Base-by-base conservation (phyloP, 2,888 invertebrate genomes). In the Pheosia tremula region DNA sequence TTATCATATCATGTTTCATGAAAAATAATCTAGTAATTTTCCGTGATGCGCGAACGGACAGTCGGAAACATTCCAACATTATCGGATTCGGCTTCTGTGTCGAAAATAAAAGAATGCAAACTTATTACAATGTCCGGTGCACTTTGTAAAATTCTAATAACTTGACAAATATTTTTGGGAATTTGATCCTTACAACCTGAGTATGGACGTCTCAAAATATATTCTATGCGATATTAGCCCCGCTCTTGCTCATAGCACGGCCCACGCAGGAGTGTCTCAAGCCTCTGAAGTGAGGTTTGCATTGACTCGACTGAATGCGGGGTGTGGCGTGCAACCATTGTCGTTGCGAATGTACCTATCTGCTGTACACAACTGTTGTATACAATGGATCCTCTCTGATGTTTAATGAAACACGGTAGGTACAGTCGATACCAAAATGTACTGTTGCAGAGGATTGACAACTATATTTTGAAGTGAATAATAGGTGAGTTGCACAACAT, bases 281-380 rank as follows among this genome's bases (percentile, higher is more conserved):
- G 57, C n/a, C 24, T 36, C n/a, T n/a, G 37, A 37, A 49, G 56
- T 55, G 39, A n/a, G 39, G 39, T 36, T 53, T 37, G 53, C 53
- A 37, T 53, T n/a, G 55, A 5, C n/a, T 10, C 38, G 39, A 6
- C 55, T 55, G 55, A 55, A 55, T 55, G 39, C 55, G 39, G 37
- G 55, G 55, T 39, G 55, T n/a, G 38, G 39, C 55, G 39, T 13
- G 37, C 53, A 36, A 24, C 53, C 53, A 55, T 55, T 55, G 55
- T 55, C 55, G 39, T 55, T 55, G 55, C 39, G 37, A 55, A 55
- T 55, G 13, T 53, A 50, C 11, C 55, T 8, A 8, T 3, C 24
- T 24, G 24, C 24, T 24, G 2, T 24, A 24, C 24, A 24, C 24
- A 24, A 24, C 24, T 24, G 24, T 24, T 24, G 24, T 55, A 24